Evolutionary conservation across 2,888 invertebrate genomes (phyloP), one percentile per base, ranked within the genome.

Genomic region (Lepidonotus clava): DNA sequence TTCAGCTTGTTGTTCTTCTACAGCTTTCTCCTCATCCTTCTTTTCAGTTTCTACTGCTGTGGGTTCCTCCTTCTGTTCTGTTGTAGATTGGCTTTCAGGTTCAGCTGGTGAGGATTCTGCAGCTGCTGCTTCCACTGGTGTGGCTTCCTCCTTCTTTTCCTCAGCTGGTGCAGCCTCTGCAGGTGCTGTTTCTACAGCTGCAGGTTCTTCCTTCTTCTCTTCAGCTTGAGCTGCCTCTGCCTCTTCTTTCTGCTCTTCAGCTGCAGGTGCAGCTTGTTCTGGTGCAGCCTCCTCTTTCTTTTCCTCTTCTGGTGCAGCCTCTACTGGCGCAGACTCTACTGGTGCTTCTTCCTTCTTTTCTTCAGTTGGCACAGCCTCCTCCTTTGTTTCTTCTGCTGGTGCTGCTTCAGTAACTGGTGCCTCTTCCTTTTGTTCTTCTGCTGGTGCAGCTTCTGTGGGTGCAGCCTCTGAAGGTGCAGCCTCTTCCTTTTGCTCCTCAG

Each of bases 401-500:
- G 46, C 46, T 18, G 46, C 18, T 46, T 46, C 46, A 11, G 8
- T 18, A 46, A 46, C 18, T 11, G 46, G 8, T 18, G 8, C 46
- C 8, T 46, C 8, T 46, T 71, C 21, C 71, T 71, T 34, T 36
- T 71, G 18, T 21, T 71, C 38, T 36, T 34, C 71, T 34, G 71
- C 5, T 11, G 71, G 2, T 11, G 66, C 32, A 14, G n/a, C 66
- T 14, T 28, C 71, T 28, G 80, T 21, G 51, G 1, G 38, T 32
- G 24, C 46, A 18, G 41, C 51, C 51, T 51, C 41, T 46, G 41
- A 24, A 46, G 80, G 46, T 46, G 46, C 80, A 41, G 46, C 41
- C 80, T 80, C 80, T 46, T 80, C 80, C n/a, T 46, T 80, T 24
- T 80, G 24, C 28, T 80, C 80, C 18, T 80, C 80, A 46, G 28